Conservation (phyloP, 2,888 invertebrate species). For the Sinhomidia bicolor region DNA sequence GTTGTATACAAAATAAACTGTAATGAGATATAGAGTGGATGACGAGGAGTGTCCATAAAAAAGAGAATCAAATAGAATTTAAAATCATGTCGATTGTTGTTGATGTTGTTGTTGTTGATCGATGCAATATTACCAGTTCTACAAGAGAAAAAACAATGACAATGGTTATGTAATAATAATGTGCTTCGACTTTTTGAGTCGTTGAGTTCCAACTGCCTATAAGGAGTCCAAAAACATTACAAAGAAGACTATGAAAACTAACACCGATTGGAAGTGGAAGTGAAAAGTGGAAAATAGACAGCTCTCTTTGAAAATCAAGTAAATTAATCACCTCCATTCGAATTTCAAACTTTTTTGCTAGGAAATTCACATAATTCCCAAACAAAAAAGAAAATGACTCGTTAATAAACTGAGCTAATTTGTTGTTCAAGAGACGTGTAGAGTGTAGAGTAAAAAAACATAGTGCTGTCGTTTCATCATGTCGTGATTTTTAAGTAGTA, state of each 20-base stretch:
- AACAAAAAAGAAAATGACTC: too few relatives aligned
- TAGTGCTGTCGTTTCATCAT: conserved; percentile 4
- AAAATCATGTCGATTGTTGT: conserved; percentile 9
- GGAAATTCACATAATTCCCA: too few relatives aligned
- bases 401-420: too few relatives aligned
- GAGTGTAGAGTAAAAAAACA: background rate
- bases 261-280: background rate
- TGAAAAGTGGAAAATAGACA: conserved; percentile 4
- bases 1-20: too few relatives aligned
- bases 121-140: background rate
- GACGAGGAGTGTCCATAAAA: too few relatives aligned
- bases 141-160: background rate
- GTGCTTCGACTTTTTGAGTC: background rate
- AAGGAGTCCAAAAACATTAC: background rate
- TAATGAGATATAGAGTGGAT: background rate
- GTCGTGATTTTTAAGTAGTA: conserved; percentile 10
- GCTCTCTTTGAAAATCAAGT: background rate
- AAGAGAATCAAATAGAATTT: too few relatives aligned
- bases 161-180: background rate
- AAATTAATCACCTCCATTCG: too few relatives aligned
- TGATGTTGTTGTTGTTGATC: background rate
- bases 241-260: background rate
- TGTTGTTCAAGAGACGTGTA: background rate
- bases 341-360: too few relatives aligned
- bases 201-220: too few relatives aligned